phyloP scores from a whole-genome alignment of 2,888 invertebrate species.

The Orthosia cruda region DNA sequence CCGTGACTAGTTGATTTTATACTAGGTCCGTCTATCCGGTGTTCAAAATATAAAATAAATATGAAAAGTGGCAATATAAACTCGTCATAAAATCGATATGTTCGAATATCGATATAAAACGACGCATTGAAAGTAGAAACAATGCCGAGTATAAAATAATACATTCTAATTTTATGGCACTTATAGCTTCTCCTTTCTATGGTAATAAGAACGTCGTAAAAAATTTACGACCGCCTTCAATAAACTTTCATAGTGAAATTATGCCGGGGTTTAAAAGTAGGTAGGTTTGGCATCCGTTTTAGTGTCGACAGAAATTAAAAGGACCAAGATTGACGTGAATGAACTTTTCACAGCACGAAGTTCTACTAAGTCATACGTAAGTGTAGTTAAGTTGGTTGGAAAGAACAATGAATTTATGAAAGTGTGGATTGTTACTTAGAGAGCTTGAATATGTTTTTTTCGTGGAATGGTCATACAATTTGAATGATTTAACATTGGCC shows the following conservation, averaged over 20 bases:
- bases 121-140: constrained; percentile 79
- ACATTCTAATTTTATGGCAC: constrained; percentile 77
- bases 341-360: constrained; percentile 34
- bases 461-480: background rate
- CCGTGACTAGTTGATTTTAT: constrained; percentile 47
- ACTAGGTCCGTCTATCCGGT: constrained; percentile 20
- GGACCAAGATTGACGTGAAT: constrained; percentile 56
- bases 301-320: constrained; percentile 56
- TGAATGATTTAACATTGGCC: background rate
- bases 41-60: constrained; percentile 65
- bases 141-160: constrained; percentile 79
- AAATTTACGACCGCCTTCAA: constrained; percentile 79
- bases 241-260: constrained; percentile 76
- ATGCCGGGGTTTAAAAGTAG: constrained; percentile 66
- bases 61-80: constrained; percentile 68
- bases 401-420: constrained; percentile 20
- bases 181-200: constrained; percentile 80
- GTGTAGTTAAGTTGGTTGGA: background rate
- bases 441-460: background rate
- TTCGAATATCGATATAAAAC: constrained; percentile 72
- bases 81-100: constrained; percentile 75
- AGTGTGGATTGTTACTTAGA: background rate
- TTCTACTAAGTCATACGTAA: constrained; percentile 12
- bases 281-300: constrained; percentile 62
- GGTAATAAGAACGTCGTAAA: constrained; percentile 81